Percentiles rank a stretch among this genome's conserved stretches.
Evolutionary conservation across 2,888 invertebrate genomes (phyloP).

Genomic region (Cerceris rybyensis): DNA sequence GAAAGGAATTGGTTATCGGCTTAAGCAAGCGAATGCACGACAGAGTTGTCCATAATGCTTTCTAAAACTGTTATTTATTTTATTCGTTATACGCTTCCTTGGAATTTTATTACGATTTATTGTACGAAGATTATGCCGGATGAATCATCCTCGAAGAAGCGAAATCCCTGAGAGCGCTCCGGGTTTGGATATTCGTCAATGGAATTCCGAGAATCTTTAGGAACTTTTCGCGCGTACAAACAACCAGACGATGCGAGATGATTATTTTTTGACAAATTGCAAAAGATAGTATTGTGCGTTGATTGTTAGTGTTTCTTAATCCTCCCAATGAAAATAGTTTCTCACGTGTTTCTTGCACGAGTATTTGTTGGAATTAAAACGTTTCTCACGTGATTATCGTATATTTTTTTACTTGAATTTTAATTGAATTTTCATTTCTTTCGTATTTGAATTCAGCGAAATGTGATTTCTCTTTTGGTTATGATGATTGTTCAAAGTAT

Average conservation of each 20-base stretch:
- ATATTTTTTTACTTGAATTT: too few species aligned
- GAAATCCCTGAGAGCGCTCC: not conserved
- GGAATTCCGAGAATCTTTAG: constrained; percentile 2
- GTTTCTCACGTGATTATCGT: too few species aligned
- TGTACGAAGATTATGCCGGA: constrained; percentile 2
- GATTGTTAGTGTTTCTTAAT: too few species aligned
- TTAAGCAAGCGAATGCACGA: constrained; percentile 15
- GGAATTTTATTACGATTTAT: constrained; percentile 30
- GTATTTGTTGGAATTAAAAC: too few species aligned
- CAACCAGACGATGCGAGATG: not conserved
- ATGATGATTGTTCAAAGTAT: too few species aligned
- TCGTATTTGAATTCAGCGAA: too few species aligned
- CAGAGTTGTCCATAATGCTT: constrained; percentile 31
- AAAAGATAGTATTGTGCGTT: not conserved
- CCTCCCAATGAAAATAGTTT: too few species aligned
- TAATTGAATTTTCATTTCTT: too few species aligned
- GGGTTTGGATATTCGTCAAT: not conserved
- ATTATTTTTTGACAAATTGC: not conserved
- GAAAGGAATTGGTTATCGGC: constrained; percentile 20
- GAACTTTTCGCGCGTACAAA: not conserved
- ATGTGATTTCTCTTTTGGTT: too few species aligned
- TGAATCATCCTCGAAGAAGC: constrained; percentile 7
- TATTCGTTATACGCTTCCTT: constrained; percentile 7
- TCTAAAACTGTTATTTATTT: constrained; percentile 44
- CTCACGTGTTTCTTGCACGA: too few species aligned